Evolutionary conservation across 2,797 vertebrate species (phyloP).

Genomic region (Hyperoplus lanceolatus): DNA sequence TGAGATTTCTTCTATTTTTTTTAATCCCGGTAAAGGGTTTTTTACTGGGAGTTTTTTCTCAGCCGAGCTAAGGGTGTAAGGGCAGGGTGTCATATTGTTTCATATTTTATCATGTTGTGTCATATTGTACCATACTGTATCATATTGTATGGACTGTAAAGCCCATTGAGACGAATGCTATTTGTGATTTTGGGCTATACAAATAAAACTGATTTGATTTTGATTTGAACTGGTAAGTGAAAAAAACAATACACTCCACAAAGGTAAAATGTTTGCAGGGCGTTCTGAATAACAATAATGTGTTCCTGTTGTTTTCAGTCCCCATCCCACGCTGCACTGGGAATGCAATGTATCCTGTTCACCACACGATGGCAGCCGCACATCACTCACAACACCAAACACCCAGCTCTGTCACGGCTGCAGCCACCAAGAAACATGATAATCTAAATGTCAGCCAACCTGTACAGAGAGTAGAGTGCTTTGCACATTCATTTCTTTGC

Average conservation of each 20-base stretch:
- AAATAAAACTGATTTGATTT: too few relatives aligned
- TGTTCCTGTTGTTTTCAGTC: background rate
- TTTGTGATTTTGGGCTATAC: too few relatives aligned
- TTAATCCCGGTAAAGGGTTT: too few relatives aligned
- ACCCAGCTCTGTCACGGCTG: background rate
- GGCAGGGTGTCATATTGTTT: too few relatives aligned
- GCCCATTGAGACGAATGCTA: too few relatives aligned
- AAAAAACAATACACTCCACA: background rate
- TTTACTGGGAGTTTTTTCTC: too few relatives aligned
- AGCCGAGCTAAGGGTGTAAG: too few relatives aligned
- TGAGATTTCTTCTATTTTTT: too few relatives aligned
- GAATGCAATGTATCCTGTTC: conserved; percentile 9
- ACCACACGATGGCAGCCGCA: conserved; percentile 73
- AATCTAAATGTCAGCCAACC: conserved; percentile 40
- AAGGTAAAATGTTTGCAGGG: background rate
- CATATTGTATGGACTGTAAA: too few relatives aligned
- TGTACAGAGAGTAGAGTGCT: background rate
- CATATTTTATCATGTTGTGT: too few relatives aligned
- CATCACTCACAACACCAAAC: conserved; percentile 6
- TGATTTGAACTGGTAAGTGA: background rate
- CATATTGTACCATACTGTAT: too few relatives aligned
- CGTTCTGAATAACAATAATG: background rate
- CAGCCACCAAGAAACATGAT: conserved; percentile 21
- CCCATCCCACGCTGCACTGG: background rate
- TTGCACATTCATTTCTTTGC: background rate